These are phyloP conservation scores for Gortyna flavago DNA, from an alignment of 2,888 invertebrate species.

Conservation along the genomic window DNA sequence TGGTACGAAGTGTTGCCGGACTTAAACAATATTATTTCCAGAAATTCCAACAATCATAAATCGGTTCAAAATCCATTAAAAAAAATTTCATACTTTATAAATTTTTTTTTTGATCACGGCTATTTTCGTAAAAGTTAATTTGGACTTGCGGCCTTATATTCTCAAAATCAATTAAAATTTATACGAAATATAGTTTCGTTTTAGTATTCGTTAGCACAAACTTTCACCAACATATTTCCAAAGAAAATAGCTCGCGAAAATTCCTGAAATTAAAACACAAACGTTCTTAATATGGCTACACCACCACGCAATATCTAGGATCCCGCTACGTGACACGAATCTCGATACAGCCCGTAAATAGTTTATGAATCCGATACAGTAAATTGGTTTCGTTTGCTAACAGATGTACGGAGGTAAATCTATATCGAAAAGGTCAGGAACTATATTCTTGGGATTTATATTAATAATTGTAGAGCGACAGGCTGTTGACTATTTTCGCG, in stretches of 20 bases:
- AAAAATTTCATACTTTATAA: too few relatives aligned
- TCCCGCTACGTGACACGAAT: slow-evolving; percentile 65
- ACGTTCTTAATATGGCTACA: slow-evolving; percentile 56
- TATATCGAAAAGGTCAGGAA: slow-evolving; percentile 24
- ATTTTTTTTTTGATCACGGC: neutral
- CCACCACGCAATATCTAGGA: slow-evolving; percentile 63
- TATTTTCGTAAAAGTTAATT: neutral
- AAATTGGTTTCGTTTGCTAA: slow-evolving; percentile 73
- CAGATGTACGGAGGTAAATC: slow-evolving; percentile 51
- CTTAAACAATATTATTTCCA: neutral
- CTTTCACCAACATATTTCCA: slow-evolving; percentile 7
- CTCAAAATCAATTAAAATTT: neutral
- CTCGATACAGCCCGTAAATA: slow-evolving; percentile 62
- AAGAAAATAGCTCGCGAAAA: slow-evolving; percentile 28
- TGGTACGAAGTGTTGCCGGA: slow-evolving; percentile 27
- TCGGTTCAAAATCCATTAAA: neutral
- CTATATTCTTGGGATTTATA: slow-evolving; percentile 20
- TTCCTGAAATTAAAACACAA: slow-evolving; percentile 51
- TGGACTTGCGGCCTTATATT: too few relatives aligned
- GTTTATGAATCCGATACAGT: slow-evolving; percentile 70
- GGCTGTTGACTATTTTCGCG: neutral
- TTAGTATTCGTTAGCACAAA: neutral
- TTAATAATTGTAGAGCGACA: neutral
- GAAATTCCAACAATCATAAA: neutral
- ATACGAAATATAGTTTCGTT: too few relatives aligned